Base-by-base conservation (phyloP, 2,113 vertebrate genomes). In the Lepus europaeus region DNA sequence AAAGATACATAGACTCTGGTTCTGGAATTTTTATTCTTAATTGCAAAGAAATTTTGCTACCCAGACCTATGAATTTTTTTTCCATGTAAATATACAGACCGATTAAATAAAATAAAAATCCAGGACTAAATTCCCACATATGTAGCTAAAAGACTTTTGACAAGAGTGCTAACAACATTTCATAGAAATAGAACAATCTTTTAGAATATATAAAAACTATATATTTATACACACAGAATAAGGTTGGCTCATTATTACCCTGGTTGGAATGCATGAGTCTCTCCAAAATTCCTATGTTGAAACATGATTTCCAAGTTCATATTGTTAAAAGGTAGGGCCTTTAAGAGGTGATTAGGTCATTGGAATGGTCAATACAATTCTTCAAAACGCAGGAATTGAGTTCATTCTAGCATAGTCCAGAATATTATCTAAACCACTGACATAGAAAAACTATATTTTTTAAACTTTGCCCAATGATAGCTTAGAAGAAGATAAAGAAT, bases 371-470 rank as follows among this genome's bases (percentile, higher is more conserved):
- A 90, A 29, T 45, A n/a, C 4, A 51, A 14, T 59, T 33, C 74
- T 36, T 49, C 6, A 81, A 68, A 81, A 66, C 9, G 5, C 0
- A 20, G 79, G 9, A 56, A 27, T 72, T 78, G 2, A 25, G 23
- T 22, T 45, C 80, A 4, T 85, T 33, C 2, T 11, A 59, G 11
- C 4, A 59, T 11, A 64, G 4, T 51, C 29, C 29, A 20, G 31
- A 72, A 45, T 2, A 11, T 29, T 45, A 1, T 29, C 22, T n/a
- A 36, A 2, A 31, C 0, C 5, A 31, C 1, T 49, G 36, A 4
- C 27, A 7, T 20, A 33, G 64, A 68, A 64, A 64, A 45, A 31
- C 19, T 68, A 49, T 23, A 22, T 27, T 23, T 59, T 87, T 82
- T 51, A 39, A 82, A n/a, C 9, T 63, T 5, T 70, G 36, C 6